Evolutionary conservation across 2,797 vertebrate genomes (phyloP).

Genomic region (Trichosurus vulpecula): DNA sequence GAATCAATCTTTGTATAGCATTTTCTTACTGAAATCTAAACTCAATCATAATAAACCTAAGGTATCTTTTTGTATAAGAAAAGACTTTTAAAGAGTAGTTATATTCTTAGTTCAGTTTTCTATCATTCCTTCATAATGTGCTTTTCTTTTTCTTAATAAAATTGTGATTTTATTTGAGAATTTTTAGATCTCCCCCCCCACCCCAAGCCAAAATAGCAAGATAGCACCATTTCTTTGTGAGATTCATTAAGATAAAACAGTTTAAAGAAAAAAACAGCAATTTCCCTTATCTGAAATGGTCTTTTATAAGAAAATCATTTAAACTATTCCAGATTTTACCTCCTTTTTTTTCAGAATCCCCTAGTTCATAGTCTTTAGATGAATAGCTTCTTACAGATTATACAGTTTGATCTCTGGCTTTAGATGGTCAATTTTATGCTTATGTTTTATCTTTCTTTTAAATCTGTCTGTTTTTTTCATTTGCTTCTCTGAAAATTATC

Average conservation of each 20-base stretch:
- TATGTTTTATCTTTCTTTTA: constrained; percentile 21
- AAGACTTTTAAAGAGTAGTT: constrained; percentile 7
- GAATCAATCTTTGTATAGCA: constrained; percentile 44
- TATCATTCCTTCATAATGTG: background rate
- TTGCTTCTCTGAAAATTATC: constrained; percentile 8
- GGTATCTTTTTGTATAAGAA: constrained; percentile 23
- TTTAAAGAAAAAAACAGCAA: background rate
- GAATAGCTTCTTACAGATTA: background rate
- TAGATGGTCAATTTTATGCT: constrained; percentile 25
- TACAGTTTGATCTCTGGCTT: constrained; percentile 1
- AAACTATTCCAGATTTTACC: background rate
- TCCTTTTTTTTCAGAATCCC: constrained; percentile 1
- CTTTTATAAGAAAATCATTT: constrained; percentile 30
- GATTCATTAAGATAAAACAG: background rate
- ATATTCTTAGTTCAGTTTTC: constrained; percentile 20
- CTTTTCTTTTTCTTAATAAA: constrained; percentile 1
- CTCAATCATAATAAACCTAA: constrained; percentile 28
- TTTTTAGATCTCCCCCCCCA: background rate
- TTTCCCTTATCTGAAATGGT: background rate
- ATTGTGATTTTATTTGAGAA: constrained; percentile 39
- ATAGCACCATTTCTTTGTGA: background rate
- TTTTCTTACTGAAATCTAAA: constrained; percentile 45
- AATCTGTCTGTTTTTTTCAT: constrained; percentile 5
- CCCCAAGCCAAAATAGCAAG: background rate
- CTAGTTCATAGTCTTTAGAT: constrained; percentile 5